Base-by-base conservation (phyloP, 1,140 invertebrate species). In the Philotrypesis tridentata region DNA sequence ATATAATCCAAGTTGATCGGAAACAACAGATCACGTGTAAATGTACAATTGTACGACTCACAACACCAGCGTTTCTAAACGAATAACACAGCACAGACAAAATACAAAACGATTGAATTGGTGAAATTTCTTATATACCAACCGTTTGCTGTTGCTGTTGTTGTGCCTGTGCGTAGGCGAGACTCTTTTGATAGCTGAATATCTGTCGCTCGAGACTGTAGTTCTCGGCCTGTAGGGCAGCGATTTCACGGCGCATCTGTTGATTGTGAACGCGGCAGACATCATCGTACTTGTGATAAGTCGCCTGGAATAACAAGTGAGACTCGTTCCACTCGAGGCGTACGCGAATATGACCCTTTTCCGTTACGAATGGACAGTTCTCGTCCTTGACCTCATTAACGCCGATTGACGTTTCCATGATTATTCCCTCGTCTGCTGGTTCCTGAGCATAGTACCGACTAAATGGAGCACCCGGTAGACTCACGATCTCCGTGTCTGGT, bases 261-360 rank as follows among this genome's bases (percentile, higher is more conserved):
- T 96, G 96, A 89, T 96, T 96, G 89, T 98, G 97, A 76, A 96
- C 92, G 79, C 96, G 93, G 82, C 94, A 95, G 29, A 97, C 95
- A 89, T 97, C 96, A 89, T 98, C 97, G 88, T 97, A 96, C 86
- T 96, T 96, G 91, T 97, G 96, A 89, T 97, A 98, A 68, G 95
- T 96, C 65, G 96, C 95, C 88, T 96, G 95, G 89, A 97, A 96
- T 11, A 98, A 93, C 63, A 97, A 92, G 85, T 97, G 95, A 55
- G 95, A 96, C 87, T 97, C 96, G 84, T 95, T 94, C 96, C 96
- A 97, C 88, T 97, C 96, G 1, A 98, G 93, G 84, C 97, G 95
- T 12, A 97, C 94, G 14, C 95, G 93, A 48, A 97, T 90, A 83
- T 96, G 95, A 17, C 95, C 94, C 85, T 96, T 95, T 73, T 96